Base-by-base conservation (phyloP, 2,797 vertebrate species). In the Leptodactylus fallax region DNA sequence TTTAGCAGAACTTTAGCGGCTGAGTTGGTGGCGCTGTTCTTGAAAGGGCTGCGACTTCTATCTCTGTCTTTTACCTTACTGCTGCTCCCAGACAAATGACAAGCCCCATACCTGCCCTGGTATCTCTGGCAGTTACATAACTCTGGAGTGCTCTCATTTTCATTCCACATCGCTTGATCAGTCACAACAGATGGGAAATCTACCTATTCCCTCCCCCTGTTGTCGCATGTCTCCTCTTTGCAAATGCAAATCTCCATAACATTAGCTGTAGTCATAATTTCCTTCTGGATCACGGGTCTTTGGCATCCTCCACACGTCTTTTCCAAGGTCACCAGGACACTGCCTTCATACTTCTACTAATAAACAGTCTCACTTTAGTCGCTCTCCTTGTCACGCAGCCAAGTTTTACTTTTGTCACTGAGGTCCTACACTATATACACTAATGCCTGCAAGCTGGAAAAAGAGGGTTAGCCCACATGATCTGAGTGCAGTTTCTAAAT, bases 101-200 rank as follows among this genome's bases (percentile, higher is more conserved):
- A 93, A 85, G 93, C 91, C 87, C 93, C 93, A 78, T 93, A 92
- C 53, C 90, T 90, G 87, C 89, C 91, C 85, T 92, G 90, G 90
- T 88, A 93, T 7, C 88, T 91, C 87, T 91, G 92, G 74, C 91
- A 92, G 45, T 82, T 81, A 76, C 49, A 92, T 88, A 91, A 87
- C 74, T 92, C 93, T 0, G 87, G 91, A 25, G 94, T 92, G 85
- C 95, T 95, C 91, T 93, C 90, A 86, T 92, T 93, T 80, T 92
- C 94, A 90, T 91, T 94, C 94, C 93, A 95, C 92, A 93, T 94
- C 49, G 85, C 86, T 92, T 87, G 90, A 83, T 87, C 82, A 90
- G 90, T 87, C 80, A 72, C 76, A 90, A 72, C 79, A 89, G 76
- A 90, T 88, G 79, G 79, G 49, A 90, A 88, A 91, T 79, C 23